Conservation (phyloP, 2,113 vertebrate species). For the Uropsilus gracilis region DNA sequence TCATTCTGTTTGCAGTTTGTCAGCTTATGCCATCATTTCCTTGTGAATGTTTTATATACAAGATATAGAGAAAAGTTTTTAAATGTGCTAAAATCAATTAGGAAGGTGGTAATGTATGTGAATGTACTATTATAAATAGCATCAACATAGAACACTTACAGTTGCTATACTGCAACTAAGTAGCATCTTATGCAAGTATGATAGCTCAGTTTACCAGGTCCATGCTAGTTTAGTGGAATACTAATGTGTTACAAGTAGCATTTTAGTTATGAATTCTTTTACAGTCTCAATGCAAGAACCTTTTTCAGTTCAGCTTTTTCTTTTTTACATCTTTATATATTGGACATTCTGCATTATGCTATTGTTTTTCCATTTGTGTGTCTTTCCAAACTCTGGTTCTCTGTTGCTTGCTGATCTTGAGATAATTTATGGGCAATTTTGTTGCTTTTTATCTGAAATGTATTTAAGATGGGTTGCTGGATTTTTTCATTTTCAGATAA, state of each 20-base stretch:
- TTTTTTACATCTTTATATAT: not conserved
- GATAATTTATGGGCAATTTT: not conserved
- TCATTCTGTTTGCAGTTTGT: not conserved
- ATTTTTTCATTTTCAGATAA: slow-evolving; percentile 13
- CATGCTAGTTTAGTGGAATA: not conserved
- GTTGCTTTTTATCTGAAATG: not conserved
- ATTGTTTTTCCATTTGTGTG: not conserved
- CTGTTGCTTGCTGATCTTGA: not conserved
- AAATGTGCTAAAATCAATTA: not conserved
- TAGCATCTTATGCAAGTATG: not conserved
- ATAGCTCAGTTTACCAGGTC: not conserved
- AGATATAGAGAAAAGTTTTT: not conserved
- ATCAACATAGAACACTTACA: not conserved
- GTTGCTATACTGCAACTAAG: not conserved
- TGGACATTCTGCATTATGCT: not conserved
- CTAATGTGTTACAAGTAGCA: too few species aligned
- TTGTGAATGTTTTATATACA: slow-evolving; percentile 6
- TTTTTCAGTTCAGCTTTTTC: not conserved
- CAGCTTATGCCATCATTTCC: not conserved
- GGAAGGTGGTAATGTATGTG: not conserved
- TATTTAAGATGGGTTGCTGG: not conserved
- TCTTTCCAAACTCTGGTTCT: slow-evolving; percentile 22
- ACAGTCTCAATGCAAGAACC: not conserved
- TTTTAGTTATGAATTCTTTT: not conserved
- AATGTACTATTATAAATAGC: too few species aligned